Evolutionary conservation across 2,888 invertebrate species (phyloP), one percentile per base, ranked within the genome.

Genomic region (Nephrotoma appendiculata): DNA sequence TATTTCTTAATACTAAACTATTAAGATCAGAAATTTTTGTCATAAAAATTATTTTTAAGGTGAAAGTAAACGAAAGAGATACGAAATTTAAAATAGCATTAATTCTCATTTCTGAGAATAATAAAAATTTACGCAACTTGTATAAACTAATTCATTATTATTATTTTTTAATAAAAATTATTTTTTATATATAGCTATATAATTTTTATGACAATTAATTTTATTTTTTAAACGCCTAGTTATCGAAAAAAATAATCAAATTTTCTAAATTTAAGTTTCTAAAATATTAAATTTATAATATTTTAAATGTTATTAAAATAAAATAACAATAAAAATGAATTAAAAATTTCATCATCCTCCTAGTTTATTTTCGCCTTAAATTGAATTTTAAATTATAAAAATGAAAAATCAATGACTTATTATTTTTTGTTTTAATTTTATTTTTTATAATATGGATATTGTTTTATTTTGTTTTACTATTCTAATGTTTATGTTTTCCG

Each of bases 331-430:
- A 87, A 88, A 89, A 90, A 90, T 91, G 91, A 83, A 83, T 83
- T 83, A 83, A 85, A n/a, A 42, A 91, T 91, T 91, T 91, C 91
- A 91, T 91, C 91, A 91, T 91, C 91, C 91, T 90, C 90, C 52
- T 57, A 57, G 91, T 90, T 91, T 91, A 91, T 91, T 91, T 91
- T 91, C 90, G 90, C 91, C 91, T 91, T 90, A 88, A 85, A 87
- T 86, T 87, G 71, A 86, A 86, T 87, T 83, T 42, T 85, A 85
- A 42, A 85, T 85, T 85, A 42, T 57, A 57, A 57, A 57, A 57
- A 5, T 57, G 52, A 57, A 57, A 57, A 57, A 57, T 57, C 52
- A 15, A 57, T 57, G 52, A 57, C 52, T 57, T 48, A 57, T 5
- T 57, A 57, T 57, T 57, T 15, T 57, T 57, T 57, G 31, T 48